A percentile compares a stretch with the other conserved stretches of the same genome.
These are phyloP conservation scores for Enteromius trimaculatus DNA, from an alignment of 2,797 vertebrate genomes.

Conservation along the genomic window DNA sequence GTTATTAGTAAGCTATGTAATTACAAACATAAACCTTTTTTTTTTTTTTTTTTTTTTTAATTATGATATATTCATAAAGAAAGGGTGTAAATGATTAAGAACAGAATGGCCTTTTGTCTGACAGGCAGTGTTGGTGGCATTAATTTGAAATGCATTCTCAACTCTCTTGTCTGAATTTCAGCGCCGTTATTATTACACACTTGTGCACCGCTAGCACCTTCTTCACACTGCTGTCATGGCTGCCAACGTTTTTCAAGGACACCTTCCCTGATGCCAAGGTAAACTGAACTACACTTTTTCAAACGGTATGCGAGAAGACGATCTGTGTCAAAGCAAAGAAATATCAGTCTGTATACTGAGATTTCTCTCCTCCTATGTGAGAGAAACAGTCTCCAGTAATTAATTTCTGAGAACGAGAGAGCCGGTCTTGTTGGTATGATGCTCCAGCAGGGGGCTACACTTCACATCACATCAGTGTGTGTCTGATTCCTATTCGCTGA, in stretches of 20 bases:
- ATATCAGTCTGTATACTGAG: background rate
- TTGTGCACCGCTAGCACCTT: conserved; percentile 90
- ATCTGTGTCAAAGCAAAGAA: background rate
- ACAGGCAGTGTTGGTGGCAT: background rate
- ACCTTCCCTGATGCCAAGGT: conserved; percentile 93
- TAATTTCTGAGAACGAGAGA: background rate
- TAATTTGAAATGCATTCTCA: background rate
- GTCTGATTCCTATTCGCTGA: background rate
- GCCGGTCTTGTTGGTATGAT: background rate
- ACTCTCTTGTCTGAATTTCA: conserved; percentile 62
- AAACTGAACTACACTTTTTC: conserved; percentile 47
- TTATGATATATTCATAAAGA: background rate
- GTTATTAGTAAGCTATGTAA: too few relatives aligned
- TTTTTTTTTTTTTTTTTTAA: too few relatives aligned
- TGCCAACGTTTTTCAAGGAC: conserved; percentile 96
- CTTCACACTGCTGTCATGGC: conserved; percentile 95
- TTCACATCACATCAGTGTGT: background rate
- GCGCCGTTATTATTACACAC: conserved; percentile 92
- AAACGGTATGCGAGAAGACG: conserved; percentile 6
- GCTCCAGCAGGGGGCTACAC: conserved; percentile 41
- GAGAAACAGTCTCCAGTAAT: background rate
- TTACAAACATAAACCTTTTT: background rate
- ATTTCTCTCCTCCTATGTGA: background rate
- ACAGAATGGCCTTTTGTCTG: background rate
- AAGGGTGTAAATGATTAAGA: background rate